These are phyloP conservation scores for Shinisaurus crocodilurus DNA, from an alignment of 2,113 vertebrate species.

Conservation along the genomic window DNA sequence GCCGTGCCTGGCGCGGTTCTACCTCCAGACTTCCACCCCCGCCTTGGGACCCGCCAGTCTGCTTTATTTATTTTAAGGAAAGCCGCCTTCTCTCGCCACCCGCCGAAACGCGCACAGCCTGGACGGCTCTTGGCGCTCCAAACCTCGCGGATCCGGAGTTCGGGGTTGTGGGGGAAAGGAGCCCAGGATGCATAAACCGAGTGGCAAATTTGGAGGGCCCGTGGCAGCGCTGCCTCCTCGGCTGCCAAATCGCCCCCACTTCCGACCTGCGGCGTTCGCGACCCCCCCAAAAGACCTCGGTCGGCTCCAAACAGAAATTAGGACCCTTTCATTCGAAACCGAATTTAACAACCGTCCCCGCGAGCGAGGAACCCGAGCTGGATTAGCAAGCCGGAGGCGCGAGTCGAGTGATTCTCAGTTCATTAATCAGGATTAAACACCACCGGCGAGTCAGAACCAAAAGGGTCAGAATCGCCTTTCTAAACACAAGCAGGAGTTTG, in stretches of 20 bases:
- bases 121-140: neutral
- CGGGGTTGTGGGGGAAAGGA: neutral
- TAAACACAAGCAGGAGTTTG: too few relatives aligned
- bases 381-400: neutral
- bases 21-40: neutral
- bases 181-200: too few relatives aligned
- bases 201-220: too few relatives aligned
- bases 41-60: neutral
- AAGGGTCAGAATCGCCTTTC: neutral
- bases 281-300: neutral
- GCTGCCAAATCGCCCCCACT: neutral
- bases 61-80: neutral
- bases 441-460: neutral
- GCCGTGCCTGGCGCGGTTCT: neutral
- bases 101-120: neutral
- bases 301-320: neutral
- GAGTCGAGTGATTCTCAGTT: neutral
- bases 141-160: neutral
- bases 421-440: neutral
- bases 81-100: neutral
- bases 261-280: neutral
- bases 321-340: neutral
- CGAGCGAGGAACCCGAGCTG: neutral
- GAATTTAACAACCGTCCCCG: neutral
- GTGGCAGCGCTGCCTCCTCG: neutral